Conservation (phyloP, 2,113 vertebrate genomes). For the Panthera tigris region DNA sequence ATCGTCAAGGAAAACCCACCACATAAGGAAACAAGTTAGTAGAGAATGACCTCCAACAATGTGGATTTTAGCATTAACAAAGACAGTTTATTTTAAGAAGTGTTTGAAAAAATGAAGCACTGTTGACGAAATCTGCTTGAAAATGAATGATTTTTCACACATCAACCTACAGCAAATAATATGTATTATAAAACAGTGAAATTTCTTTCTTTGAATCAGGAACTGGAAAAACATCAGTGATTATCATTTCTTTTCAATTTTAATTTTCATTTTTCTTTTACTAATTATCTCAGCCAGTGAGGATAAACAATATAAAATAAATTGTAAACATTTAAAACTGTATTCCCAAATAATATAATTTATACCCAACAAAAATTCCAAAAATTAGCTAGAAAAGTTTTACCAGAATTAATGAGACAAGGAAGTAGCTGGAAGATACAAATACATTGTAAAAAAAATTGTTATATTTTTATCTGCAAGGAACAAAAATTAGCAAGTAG, state of each 20-base stretch:
- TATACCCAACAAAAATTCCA: background rate
- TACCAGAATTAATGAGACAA: background rate
- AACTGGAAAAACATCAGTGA: background rate
- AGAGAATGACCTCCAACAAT: background rate
- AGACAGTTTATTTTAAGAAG: background rate
- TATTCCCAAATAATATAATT: background rate
- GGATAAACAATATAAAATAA: background rate
- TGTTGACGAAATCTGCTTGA: background rate
- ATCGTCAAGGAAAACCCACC: background rate
- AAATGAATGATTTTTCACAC: background rate
- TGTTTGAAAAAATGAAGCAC: background rate
- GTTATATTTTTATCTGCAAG: background rate
- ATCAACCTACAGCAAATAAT: background rate
- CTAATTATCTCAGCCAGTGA: background rate
- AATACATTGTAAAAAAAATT: background rate
- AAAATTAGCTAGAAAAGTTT: background rate
- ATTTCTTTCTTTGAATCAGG: background rate
- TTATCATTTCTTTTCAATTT: background rate
- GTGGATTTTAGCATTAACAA: background rate
- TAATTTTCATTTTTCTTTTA: background rate
- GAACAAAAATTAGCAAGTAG: background rate
- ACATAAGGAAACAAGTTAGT: background rate
- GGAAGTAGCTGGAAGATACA: background rate
- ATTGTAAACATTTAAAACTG: background rate
- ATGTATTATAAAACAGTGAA: background rate